Conservation (phyloP, 2,888 invertebrate genomes). For the Acrocyrtus sp. region DNA sequence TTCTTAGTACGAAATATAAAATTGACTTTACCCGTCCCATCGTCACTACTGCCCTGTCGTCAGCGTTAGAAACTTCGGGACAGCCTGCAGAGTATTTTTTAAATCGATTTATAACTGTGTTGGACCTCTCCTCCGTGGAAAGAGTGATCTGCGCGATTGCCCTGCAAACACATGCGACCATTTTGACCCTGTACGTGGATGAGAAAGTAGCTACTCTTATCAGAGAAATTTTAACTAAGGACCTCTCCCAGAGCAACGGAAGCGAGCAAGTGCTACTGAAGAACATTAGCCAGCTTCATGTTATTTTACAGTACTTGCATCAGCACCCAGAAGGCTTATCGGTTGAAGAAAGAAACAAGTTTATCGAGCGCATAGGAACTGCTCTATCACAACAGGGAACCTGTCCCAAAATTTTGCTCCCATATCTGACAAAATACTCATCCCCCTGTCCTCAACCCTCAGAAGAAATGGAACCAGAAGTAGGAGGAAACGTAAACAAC, state of each 20-base stretch:
- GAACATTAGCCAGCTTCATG: constrained; percentile 46
- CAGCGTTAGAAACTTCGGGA: constrained; percentile 51
- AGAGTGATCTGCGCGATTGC: constrained; percentile 45
- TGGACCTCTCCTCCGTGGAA: constrained; percentile 42
- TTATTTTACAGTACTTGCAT: constrained; percentile 47
- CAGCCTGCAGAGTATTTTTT: constrained; percentile 44
- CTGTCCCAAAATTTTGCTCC: constrained; percentile 47
- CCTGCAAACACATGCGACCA: constrained; percentile 39
- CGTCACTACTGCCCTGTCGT: constrained; percentile 52
- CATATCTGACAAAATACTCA: constrained; percentile 49
- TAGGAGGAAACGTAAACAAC: constrained; percentile 33
- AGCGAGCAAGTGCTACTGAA: constrained; percentile 27
- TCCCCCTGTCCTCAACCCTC: constrained; percentile 11
- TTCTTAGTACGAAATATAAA: constrained; percentile 46
- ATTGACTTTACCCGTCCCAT: constrained; percentile 52
- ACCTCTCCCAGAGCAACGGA: constrained; percentile 21
- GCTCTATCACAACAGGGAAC: constrained; percentile 25
- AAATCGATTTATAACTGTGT: constrained; percentile 32
- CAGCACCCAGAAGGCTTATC: constrained; percentile 45
- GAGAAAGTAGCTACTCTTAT: constrained; percentile 40
- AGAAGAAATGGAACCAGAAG: constrained; percentile 46
- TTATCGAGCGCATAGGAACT: constrained; percentile 37
- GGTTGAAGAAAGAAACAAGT: constrained; percentile 37
- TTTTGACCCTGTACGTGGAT: constrained; percentile 37
- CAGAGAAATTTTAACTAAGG: constrained; percentile 45